Conservation (phyloP, 2,888 invertebrate species). For the Byasa hedistus region DNA sequence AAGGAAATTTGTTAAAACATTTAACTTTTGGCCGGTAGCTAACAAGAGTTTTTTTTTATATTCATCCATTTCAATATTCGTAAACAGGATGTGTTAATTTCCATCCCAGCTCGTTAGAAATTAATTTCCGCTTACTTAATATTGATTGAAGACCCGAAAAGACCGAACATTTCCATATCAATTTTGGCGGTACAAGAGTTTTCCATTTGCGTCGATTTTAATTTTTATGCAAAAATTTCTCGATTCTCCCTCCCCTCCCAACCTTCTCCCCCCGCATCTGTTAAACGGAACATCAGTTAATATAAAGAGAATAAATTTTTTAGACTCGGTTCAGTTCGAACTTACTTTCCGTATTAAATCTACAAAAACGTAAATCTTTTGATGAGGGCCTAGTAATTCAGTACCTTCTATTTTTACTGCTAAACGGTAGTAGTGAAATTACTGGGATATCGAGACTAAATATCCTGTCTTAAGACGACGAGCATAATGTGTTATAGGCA, state of each 20-base stretch:
- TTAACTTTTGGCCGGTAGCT: too few relatives aligned
- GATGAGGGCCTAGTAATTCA: too few relatives aligned
- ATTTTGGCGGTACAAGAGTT: slow-evolving; percentile 25
- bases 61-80: not conserved
- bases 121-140: slow-evolving; percentile 10
- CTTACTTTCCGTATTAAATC: too few relatives aligned
- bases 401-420: too few relatives aligned
- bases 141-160: slow-evolving; percentile 18
- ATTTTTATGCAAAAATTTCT: slow-evolving; percentile 24
- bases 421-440: too few relatives aligned
- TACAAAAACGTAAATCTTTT: too few relatives aligned
- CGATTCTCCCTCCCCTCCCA: not conserved
- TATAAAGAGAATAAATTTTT: not conserved
- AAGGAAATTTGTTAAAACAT: too few relatives aligned
- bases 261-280: not conserved
- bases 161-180: slow-evolving; percentile 4
- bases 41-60: not conserved
- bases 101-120: not conserved
- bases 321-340: not conserved
- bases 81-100: not conserved
- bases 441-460: too few relatives aligned
- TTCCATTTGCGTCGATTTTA: slow-evolving; percentile 20
- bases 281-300: slow-evolving; percentile 12
- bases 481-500: too few relatives aligned
- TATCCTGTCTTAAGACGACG: too few relatives aligned